These are phyloP conservation scores for Schizopygopsis pylzovi DNA, from an alignment of 2,797 vertebrate genomes.

Conservation along the genomic window DNA sequence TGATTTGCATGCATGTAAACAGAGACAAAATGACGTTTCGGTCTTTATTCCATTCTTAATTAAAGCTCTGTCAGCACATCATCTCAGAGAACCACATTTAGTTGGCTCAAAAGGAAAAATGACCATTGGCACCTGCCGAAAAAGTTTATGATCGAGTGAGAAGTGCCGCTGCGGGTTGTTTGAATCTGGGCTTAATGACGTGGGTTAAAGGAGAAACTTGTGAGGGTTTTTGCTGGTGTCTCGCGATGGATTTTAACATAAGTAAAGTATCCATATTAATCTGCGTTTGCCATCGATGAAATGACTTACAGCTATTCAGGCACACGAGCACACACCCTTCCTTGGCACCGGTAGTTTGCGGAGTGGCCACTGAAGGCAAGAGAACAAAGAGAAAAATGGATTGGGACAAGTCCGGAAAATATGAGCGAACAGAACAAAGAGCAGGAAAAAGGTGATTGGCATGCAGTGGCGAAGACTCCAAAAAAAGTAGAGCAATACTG, in stretches of 20 bases:
- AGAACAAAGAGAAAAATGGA: conserved; percentile 53
- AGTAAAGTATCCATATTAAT: conserved; percentile 32
- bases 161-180: conserved; percentile 23
- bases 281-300: conserved; percentile 36
- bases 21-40: background rate
- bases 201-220: conserved; percentile 1
- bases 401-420: conserved; percentile 42
- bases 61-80: conserved; percentile 29
- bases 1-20: conserved; percentile 12
- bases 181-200: conserved; percentile 16
- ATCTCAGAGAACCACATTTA: background rate
- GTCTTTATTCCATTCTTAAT: conserved; percentile 8
- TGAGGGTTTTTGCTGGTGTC: conserved; percentile 22
- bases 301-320: conserved; percentile 25
- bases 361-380: conserved; percentile 30
- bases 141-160: conserved; percentile 20
- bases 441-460: conserved; percentile 51
- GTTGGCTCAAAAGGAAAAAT: background rate
- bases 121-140: conserved; percentile 5
- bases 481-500: conserved; percentile 30
- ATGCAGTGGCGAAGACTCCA: conserved; percentile 1
- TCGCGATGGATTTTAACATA: conserved; percentile 10
- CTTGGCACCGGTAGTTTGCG: conserved; percentile 36
- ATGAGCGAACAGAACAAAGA: conserved; percentile 48
- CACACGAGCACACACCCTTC: conserved; percentile 30